Evolutionary conservation across 2,888 invertebrate species (phyloP).

Genomic region (Odontocerum albicorne): DNA sequence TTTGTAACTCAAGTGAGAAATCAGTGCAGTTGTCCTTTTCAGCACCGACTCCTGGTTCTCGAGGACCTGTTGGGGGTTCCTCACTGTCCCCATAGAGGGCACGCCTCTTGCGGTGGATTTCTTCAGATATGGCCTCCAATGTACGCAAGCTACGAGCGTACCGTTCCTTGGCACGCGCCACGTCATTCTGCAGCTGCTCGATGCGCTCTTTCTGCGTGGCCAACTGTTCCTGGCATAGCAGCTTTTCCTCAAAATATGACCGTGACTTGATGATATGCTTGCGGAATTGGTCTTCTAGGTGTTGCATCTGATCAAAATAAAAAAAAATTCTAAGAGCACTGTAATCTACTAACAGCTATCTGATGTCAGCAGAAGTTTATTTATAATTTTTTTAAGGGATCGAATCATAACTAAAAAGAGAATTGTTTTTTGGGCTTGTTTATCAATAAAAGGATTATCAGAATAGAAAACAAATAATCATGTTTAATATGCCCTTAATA

Average conservation of each 20-base stretch:
- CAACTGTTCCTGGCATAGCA: slow-evolving; percentile 81
- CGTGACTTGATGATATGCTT: slow-evolving; percentile 84
- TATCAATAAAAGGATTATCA: too few species aligned
- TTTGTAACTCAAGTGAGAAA: slow-evolving; percentile 27
- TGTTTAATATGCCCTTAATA: too few species aligned
- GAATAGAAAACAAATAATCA: too few species aligned
- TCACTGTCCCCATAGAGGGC: slow-evolving; percentile 55
- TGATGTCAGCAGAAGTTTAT: too few species aligned
- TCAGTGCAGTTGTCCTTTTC: slow-evolving; percentile 51
- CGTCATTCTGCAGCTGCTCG: slow-evolving; percentile 76
- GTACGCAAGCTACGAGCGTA: slow-evolving; percentile 82
- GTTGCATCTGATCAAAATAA: slow-evolving; percentile 71
- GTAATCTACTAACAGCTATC: too few species aligned
- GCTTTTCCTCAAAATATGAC: slow-evolving; percentile 89
- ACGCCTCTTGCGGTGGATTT: slow-evolving; percentile 74
- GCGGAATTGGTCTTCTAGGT: slow-evolving; percentile 79
- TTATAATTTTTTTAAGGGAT: too few species aligned
- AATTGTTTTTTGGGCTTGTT: too few species aligned
- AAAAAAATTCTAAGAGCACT: too few species aligned
- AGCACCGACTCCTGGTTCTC: slow-evolving; percentile 78
- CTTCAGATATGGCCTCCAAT: slow-evolving; percentile 89
- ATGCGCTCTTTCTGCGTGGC: slow-evolving; percentile 84
- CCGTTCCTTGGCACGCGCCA: slow-evolving; percentile 75
- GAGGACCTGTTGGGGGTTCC: slow-evolving; percentile 49
- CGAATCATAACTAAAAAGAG: too few species aligned